Evolutionary conservation across 2,797 vertebrate genomes (phyloP).

Genomic region (Gymnoscopelus microlampas): DNA sequence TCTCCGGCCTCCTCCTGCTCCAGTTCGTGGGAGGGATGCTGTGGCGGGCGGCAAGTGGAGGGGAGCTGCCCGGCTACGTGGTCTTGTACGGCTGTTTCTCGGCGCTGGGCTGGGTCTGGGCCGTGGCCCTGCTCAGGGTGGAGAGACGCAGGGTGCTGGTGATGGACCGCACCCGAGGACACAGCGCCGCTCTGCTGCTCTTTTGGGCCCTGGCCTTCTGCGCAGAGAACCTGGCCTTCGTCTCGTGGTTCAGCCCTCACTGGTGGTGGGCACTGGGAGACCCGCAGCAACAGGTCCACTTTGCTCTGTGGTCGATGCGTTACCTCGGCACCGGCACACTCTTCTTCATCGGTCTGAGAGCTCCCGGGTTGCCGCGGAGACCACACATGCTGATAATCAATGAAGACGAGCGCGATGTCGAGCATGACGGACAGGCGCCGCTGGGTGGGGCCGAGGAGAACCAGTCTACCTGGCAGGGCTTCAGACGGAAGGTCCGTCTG

Average conservation of each 20-base stretch:
- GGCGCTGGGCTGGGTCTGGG: constrained; percentile 81
- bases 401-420: constrained; percentile 90
- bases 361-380: constrained; percentile 88
- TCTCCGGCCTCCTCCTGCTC: constrained; percentile 83
- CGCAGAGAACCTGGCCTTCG: constrained; percentile 89
- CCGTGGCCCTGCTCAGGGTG: constrained; percentile 83
- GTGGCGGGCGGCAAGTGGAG: constrained; percentile 68
- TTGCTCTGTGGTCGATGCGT: constrained; percentile 89
- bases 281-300: constrained; percentile 84
- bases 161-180: constrained; percentile 81
- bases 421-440: constrained; percentile 81
- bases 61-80: constrained; percentile 84
- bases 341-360: constrained; percentile 90
- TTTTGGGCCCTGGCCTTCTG: constrained; percentile 91
- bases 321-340: constrained; percentile 86
- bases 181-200: constrained; percentile 87
- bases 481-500: constrained; percentile 86
- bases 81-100: constrained; percentile 85
- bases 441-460: constrained; percentile 59
- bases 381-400: constrained; percentile 92
- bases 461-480: constrained; percentile 89
- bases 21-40: constrained; percentile 81
- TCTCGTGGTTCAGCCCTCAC: constrained; percentile 89
- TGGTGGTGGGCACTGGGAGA: constrained; percentile 74
- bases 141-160: constrained; percentile 80